Conservation (phyloP, 2,888 invertebrate genomes). For the Diarsia rubi region DNA sequence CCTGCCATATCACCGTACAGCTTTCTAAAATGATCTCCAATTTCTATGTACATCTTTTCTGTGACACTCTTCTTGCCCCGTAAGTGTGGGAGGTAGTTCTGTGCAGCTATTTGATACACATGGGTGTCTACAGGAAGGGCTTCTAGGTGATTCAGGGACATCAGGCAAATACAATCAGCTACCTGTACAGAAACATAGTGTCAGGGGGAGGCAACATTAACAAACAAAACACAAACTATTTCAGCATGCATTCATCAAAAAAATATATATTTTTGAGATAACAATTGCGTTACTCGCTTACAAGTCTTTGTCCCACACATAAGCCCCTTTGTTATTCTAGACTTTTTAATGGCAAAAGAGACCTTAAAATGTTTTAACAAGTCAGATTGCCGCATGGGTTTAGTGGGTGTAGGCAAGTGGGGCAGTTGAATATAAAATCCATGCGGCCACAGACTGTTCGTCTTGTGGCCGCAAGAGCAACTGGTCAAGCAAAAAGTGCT, state of each 20-base stretch:
- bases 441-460: no score
- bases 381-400: no score
- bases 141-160: conserved; percentile 97
- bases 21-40: conserved; percentile 94
- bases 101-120: conserved; percentile 97
- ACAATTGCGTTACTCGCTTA: not conserved
- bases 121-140: conserved; percentile 99
- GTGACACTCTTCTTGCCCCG: conserved; percentile 94
- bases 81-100: conserved; percentile 95
- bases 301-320: no score
- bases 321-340: no score
- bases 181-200: conserved; percentile 91
- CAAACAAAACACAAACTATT: no score
- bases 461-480: no score
- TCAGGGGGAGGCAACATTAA: not conserved
- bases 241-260: no score
- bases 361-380: no score
- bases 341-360: no score
- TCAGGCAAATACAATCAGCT: conserved; percentile 99
- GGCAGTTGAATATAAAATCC: no score
- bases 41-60: conserved; percentile 95
- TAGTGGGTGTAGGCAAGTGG: no score
- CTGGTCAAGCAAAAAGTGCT: no score
- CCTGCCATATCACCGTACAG: conserved; percentile 97
- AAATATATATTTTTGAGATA: not conserved